These are phyloP conservation scores for Polylopha cassiicola DNA, from an alignment of 2,888 invertebrate species.

Conservation along the genomic window DNA sequence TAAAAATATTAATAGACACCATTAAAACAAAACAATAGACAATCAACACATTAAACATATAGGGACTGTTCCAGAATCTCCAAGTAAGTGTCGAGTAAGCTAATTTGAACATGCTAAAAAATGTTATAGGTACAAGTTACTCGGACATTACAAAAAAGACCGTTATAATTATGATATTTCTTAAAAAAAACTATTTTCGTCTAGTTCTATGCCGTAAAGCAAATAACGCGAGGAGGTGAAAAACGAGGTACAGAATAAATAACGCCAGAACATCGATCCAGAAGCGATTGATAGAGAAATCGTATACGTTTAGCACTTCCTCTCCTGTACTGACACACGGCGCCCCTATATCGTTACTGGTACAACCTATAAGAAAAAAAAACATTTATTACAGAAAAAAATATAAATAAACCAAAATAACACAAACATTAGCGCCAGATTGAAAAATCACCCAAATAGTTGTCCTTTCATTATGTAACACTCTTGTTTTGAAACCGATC, in stretches of 20 bases:
- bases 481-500: too few relatives aligned
- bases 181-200: conserved; percentile 63
- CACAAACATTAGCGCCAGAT: too few relatives aligned
- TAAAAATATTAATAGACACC: conserved; percentile 32
- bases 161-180: too few relatives aligned
- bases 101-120: too few relatives aligned
- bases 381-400: conserved; percentile 5
- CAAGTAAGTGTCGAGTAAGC: too few relatives aligned
- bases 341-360: conserved; percentile 71
- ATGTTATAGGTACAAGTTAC: too few relatives aligned
- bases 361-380: conserved; percentile 65
- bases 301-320: conserved; percentile 84
- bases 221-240: conserved; percentile 83
- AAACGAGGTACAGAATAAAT: conserved; percentile 79
- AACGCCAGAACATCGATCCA: conserved; percentile 82
- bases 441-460: conserved; percentile 1
- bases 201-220: conserved; percentile 81
- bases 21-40: conserved; percentile 23
- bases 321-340: conserved; percentile 85
- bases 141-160: too few relatives aligned
- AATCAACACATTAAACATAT: conserved; percentile 1
- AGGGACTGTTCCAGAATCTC: not conserved
- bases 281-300: conserved; percentile 81
- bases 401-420: too few relatives aligned
- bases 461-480: too few relatives aligned